Conservation (phyloP, 1,140 invertebrate genomes). For the Drosophila gunungcola region DNA sequence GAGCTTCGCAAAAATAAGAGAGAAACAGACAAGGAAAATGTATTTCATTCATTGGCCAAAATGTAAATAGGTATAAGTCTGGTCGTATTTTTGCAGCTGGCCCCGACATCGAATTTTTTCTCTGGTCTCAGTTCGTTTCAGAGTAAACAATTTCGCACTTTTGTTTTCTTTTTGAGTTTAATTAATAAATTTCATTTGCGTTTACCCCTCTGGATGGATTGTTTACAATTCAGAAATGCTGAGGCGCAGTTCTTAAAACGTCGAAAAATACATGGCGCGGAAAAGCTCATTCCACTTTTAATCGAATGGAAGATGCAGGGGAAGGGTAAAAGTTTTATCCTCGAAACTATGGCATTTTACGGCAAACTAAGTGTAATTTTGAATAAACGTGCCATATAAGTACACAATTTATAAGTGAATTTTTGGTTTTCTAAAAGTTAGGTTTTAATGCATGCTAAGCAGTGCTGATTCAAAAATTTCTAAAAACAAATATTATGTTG, state of each 20-base stretch:
- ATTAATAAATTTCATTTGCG: constrained; percentile 62
- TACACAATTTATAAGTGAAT: no score
- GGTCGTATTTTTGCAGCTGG: constrained; percentile 70
- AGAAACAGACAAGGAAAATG: constrained; percentile 18
- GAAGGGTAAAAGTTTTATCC: not conserved
- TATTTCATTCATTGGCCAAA: constrained; percentile 48
- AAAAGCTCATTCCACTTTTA: constrained; percentile 49
- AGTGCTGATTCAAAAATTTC: no score
- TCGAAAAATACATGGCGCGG: constrained; percentile 12
- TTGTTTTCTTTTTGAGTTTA: constrained; percentile 51
- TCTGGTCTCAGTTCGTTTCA: constrained; percentile 12
- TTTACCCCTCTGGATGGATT: constrained; percentile 35
- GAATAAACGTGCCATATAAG: no score
- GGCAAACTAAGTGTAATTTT: no score
- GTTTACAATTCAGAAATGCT: constrained; percentile 50
- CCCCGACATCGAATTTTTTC: constrained; percentile 22
- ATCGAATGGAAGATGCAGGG: not conserved
- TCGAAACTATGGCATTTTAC: no score
- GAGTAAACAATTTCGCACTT: constrained; percentile 63
- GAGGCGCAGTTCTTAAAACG: constrained; percentile 62
- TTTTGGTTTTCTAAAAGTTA: no score
- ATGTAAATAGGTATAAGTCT: constrained; percentile 64
- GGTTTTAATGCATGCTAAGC: no score
- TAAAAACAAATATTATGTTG: no score
- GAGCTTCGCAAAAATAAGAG: constrained; percentile 27